Base-by-base conservation (phyloP, 64 coral and sea anemone genomes). In the Porites lutea region DNA sequence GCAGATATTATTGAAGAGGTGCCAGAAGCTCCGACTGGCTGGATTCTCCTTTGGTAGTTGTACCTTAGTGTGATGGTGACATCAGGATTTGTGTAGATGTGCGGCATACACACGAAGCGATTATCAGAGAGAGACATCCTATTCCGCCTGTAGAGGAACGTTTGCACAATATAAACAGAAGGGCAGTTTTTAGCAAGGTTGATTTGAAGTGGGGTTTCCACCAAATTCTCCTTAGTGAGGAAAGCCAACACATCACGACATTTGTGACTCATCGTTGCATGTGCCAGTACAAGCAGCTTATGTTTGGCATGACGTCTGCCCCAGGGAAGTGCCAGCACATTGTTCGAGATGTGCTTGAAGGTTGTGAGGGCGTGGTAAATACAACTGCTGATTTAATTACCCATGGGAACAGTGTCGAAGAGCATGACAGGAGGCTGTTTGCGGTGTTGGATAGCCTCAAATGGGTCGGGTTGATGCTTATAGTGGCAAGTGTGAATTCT, bases 1-100 rank as follows among this genome's bases (percentile, higher is more conserved):
- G 50, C 18, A 51, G 92, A 61, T 9, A 88, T 94, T 43, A 94
- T 94, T 63, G 92, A 94, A 74, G 76, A 94, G 68, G 37, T 94
- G 4, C 81, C 72, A 27, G 65, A 86, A 47, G 75, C 19, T 43
- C 70, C 22, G 22, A 12, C 70, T 3, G 27, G 70, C 2, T 72
- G 37, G 70, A 27, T 70, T 70, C 66, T 8, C 66, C 66, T 21
- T 21, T 70, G 8, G 66, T 72, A 2, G 70, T 72, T 72, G 37
- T 72, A 6, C 70, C 66, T 6, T 22, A 69, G 20, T 0, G 15
- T 69, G 66, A 69, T 69, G 66, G 66, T 69, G 18, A 69, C 22
- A 4, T 70, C 19, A 70, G 70, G 13, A 45, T 72, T 72, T 72
- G 70, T 12, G 70, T 72, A 2, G 70, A 72, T 27, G 46, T 72